These are phyloP conservation scores for Triplophysa dalaica DNA, from an alignment of 2,113 vertebrate species.

Conservation along the genomic window DNA sequence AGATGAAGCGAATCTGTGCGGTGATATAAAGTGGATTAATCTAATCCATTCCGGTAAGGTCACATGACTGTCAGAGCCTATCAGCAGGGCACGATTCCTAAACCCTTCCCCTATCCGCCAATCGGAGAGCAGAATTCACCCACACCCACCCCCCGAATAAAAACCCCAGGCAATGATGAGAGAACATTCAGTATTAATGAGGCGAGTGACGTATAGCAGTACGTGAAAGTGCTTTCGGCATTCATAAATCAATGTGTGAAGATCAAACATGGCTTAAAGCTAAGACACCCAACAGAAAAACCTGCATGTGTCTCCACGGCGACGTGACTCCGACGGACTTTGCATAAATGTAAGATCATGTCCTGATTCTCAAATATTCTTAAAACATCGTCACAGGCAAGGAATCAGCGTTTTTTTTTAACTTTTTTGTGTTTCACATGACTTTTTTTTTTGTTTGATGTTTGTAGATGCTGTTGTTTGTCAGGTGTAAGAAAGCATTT, in stretches of 20 bases:
- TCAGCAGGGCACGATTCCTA: neutral
- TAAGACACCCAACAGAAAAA: constrained; percentile 48
- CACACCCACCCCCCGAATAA: neutral
- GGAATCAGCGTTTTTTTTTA: constrained; percentile 68
- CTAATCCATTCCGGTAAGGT: constrained; percentile 22
- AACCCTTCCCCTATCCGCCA: constrained; percentile 21
- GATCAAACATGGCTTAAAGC: constrained; percentile 72
- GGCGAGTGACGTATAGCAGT: constrained; percentile 42
- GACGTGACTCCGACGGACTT: constrained; percentile 60
- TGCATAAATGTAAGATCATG: constrained; percentile 88
- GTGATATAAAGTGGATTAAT: neutral
- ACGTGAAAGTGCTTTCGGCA: constrained; percentile 60
- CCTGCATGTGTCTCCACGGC: constrained; percentile 21
- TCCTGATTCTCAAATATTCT: constrained; percentile 77
- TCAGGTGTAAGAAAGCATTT: constrained; percentile 74
- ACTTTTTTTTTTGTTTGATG: constrained; percentile 53
- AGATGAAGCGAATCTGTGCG: neutral
- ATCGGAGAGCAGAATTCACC: constrained; percentile 42
- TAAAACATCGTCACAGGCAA: constrained; percentile 82
- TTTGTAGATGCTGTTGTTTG: constrained; percentile 47
- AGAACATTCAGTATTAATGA: constrained; percentile 30
- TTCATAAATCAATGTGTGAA: constrained; percentile 62
- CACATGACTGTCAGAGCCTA: constrained; percentile 25
- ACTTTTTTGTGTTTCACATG: constrained; percentile 45
- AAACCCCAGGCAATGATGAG: constrained; percentile 7